Base-by-base conservation (phyloP, 2,888 invertebrate genomes). In the Pheosia gnoma region DNA sequence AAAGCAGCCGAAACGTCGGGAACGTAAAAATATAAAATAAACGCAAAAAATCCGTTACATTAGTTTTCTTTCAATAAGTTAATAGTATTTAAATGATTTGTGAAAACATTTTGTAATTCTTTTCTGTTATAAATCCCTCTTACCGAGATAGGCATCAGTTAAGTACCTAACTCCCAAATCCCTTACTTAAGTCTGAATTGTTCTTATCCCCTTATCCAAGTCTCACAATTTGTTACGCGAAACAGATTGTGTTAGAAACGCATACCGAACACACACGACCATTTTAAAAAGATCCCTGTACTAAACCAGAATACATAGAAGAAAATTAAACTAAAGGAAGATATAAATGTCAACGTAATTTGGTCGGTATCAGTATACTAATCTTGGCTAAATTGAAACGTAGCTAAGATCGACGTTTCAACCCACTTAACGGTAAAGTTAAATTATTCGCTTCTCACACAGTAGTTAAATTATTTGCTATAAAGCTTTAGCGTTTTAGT, bases 381-480 rank as follows among this genome's bases (percentile, higher is more conserved):
- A 75, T 75, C 71, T 73, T 62, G 7, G 55, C 61, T 66, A 75
- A 75, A 73, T 73, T 75, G 68, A 65, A 71, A 73, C 59, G 61
- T 41, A 52, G 58, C 59, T 37, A 61, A 73, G 69, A 71, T 55
- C 64, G 63, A 72, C 62, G 62, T 61, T 59, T 54, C 54, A 58
- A 49, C 59, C 60, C 62, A 64, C 63, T 68, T 67, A 65, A 64
- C 59, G 59, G 58, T 39, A 54, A 71, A 66, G 64, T 68, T 73
- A 66, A 71, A 64, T 71, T 68, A 75, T 68, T 67, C 54, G 57
- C 52, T 41, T 8, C 61, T 75, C 68, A 71, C 65, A 67, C 61
- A 65, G 60, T 63, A 66, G 66, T 66, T 62, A 61, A 59, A 72
- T 74, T 73, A 61, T 67, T 69, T 68, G 69, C 63, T 61, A 60